These are phyloP conservation scores for Aphelenchoides fujianensis DNA, from an alignment of 1,140 invertebrate species.

Conservation along the genomic window DNA sequence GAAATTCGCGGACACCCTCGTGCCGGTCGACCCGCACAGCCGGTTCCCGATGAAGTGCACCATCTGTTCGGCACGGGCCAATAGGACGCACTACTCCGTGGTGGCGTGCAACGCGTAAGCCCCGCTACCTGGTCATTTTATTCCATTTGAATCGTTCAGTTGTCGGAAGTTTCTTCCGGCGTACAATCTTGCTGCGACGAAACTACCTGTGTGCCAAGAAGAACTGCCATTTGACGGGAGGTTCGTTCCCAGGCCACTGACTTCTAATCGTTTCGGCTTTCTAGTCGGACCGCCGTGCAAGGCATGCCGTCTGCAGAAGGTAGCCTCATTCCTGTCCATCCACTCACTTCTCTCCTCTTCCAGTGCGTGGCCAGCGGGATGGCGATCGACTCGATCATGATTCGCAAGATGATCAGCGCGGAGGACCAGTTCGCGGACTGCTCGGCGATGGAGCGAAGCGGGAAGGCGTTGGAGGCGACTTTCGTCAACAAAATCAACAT, in stretches of 20 bases:
- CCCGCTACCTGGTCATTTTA: not conserved
- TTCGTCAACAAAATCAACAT: conserved; percentile 10
- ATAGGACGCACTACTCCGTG: not conserved
- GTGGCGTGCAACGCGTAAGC: not conserved
- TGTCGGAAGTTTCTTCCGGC: not conserved
- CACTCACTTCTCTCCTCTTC: no score
- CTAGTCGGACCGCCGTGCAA: not conserved
- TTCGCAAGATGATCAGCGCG: not conserved
- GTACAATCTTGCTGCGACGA: conserved; percentile 3
- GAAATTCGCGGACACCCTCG: no score
- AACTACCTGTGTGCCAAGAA: conserved; percentile 4
- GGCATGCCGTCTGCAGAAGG: not conserved
- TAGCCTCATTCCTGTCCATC: no score
- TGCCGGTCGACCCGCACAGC: not conserved
- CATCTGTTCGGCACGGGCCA: not conserved
- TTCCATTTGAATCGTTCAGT: not conserved
- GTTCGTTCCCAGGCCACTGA: no score
- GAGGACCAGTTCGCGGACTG: not conserved
- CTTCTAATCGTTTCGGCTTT: no score
- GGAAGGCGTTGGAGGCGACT: not conserved
- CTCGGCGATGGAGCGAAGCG: not conserved
- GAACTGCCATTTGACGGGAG: not conserved
- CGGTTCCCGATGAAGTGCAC: not conserved
- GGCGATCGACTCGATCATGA: not conserved
- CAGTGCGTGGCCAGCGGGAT: not conserved